These are phyloP conservation scores for Stichodactyla helianthus DNA, from an alignment of 64 coral and sea anemone species.

Conservation along the genomic window DNA sequence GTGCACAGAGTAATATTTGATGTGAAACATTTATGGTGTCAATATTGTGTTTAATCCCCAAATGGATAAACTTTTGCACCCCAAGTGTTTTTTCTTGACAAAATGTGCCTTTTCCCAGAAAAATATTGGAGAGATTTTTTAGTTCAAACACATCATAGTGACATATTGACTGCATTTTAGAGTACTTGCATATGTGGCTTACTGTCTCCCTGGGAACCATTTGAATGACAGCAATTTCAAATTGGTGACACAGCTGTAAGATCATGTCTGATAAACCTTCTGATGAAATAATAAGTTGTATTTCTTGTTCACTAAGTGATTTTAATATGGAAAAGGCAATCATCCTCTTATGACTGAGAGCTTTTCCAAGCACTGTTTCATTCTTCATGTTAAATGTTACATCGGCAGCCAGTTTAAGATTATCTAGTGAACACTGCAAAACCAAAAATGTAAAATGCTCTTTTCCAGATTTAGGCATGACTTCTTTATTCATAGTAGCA, in stretches of 20 bases:
- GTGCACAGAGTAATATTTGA: conserved; percentile 66
- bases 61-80: conserved; percentile 50
- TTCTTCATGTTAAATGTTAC: conserved; percentile 39
- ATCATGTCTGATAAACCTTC: conserved; percentile 51
- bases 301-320: conserved; percentile 35
- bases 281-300: conserved; percentile 76
- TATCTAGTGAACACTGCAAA: conserved; percentile 56
- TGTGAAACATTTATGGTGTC: background rate
- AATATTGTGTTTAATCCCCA: conserved; percentile 2
- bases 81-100: conserved; percentile 56
- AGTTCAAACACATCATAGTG: conserved; percentile 16
- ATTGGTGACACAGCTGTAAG: conserved; percentile 77
- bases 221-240: conserved; percentile 80
- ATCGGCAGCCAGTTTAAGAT: background rate
- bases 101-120: conserved; percentile 51
- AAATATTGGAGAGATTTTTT: conserved; percentile 19
- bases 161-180: conserved; percentile 44
- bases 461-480: background rate
- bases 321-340: conserved; percentile 37
- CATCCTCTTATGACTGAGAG: conserved; percentile 30
- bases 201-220: conserved; percentile 68
- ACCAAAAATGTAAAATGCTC: conserved; percentile 57
- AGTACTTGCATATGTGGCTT: conserved; percentile 48
- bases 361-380: background rate
- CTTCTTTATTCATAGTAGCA: conserved; percentile 42